Evolutionary conservation across 2,797 vertebrate genomes (phyloP).

Genomic region (Neosilurus mollespiculum): DNA sequence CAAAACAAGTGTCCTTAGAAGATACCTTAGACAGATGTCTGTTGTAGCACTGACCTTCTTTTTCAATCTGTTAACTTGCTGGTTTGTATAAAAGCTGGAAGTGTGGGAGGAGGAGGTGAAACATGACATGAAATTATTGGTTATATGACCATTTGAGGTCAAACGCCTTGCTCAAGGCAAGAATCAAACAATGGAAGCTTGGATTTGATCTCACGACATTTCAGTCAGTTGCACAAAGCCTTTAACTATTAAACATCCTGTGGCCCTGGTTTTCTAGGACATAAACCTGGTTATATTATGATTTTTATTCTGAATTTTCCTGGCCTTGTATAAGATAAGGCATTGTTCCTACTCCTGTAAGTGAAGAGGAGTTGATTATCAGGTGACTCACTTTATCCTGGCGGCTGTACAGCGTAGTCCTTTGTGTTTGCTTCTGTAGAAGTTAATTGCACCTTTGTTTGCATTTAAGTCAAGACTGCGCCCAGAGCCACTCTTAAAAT

Average conservation of each 20-base stretch:
- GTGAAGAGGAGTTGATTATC: background rate
- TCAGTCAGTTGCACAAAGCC: background rate
- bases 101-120: background rate
- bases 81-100: background rate
- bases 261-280: conserved; percentile 7
- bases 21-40: too few relatives aligned
- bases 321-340: background rate
- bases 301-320: background rate
- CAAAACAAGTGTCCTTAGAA: too few relatives aligned
- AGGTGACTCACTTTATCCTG: background rate
- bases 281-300: background rate
- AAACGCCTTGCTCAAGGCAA: background rate
- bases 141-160: background rate
- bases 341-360: background rate
- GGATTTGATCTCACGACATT: background rate
- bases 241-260: background rate
- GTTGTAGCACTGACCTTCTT: too few relatives aligned
- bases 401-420: background rate
- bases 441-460: conserved; percentile 1
- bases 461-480: background rate
- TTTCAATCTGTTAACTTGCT: background rate
- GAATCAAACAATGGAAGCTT: background rate
- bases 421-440: conserved; percentile 11
- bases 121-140: background rate
- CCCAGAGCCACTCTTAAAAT: background rate